phyloP scores from a whole-genome alignment of 2,888 invertebrate species.

The Polydrusus cervinus region DNA sequence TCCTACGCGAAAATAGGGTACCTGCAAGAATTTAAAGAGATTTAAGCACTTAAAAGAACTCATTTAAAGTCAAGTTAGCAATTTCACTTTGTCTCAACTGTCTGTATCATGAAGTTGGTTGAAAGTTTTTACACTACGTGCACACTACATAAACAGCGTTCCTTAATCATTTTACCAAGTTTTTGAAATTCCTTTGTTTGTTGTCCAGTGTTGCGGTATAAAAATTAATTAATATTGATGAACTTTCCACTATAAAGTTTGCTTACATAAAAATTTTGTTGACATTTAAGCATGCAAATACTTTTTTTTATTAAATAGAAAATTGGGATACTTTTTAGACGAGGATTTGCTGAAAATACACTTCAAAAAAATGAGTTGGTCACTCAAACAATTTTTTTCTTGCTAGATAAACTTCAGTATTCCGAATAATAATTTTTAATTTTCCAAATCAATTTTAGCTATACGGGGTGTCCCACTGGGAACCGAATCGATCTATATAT shows the following conservation, averaged over 20 bases:
- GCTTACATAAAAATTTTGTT: neutral
- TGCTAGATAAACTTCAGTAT: no score
- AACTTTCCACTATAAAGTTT: neutral
- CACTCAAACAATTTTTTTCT: no score
- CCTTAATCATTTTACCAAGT: neutral
- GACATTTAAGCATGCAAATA: neutral
- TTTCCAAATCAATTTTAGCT: no score
- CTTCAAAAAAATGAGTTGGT: no score
- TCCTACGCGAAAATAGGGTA: neutral
- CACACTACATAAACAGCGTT: neutral
- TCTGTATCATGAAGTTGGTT: neutral
- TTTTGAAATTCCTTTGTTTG: neutral
- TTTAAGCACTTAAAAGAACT: neutral
- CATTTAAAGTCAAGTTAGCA: neutral
- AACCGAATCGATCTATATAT: no score
- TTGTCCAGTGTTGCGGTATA: neutral
- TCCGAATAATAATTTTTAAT: no score
- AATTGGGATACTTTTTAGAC: no score
- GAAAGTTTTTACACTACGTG: neutral
- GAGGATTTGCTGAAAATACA: no score
- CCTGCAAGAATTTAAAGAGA: neutral
- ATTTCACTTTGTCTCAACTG: neutral
- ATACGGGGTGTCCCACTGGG: no score
- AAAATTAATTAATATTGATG: neutral
- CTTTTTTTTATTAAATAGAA: no score